phyloP scores from a whole-genome alignment of 1,140 invertebrate species.

The Aplysia californica region DNA sequence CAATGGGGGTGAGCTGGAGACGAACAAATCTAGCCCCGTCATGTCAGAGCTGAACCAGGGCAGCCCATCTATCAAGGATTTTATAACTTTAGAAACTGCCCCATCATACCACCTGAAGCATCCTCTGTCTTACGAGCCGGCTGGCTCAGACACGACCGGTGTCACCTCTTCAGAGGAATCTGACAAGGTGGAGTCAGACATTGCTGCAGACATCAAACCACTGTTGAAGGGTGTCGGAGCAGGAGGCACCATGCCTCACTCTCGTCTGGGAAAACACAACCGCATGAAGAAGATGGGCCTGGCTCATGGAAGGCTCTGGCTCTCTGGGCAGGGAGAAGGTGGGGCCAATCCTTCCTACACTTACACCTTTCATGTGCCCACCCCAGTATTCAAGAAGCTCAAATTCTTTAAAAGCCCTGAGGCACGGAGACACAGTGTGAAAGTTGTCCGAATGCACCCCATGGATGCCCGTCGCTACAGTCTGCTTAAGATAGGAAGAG shows the following conservation, averaged over 20 bases:
- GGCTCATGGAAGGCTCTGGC: background rate
- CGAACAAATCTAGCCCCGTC: conserved; percentile 15
- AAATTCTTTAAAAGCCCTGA: conserved; percentile 39
- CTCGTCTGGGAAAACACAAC: conserved; percentile 29
- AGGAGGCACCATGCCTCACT: background rate
- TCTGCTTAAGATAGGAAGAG: conserved; percentile 60
- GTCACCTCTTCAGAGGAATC: no score
- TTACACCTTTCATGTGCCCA: conserved; percentile 59
- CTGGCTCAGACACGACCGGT: no score
- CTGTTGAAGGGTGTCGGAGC: background rate
- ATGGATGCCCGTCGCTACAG: conserved; percentile 62
- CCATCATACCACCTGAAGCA: background rate
- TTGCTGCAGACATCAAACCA: background rate
- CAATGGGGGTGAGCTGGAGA: background rate
- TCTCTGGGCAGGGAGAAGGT: background rate
- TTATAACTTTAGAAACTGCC: background rate
- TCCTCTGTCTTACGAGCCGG: no score
- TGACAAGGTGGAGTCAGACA: background rate
- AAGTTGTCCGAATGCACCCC: conserved; percentile 59
- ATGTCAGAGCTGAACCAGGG: background rate
- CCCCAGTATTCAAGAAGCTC: conserved; percentile 55
- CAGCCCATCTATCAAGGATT: conserved; percentile 3
- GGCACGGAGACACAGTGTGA: conserved; percentile 30
- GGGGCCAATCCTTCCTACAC: conserved; percentile 41
- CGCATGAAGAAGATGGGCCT: conserved; percentile 33